Evolutionary conservation across 2,797 vertebrate species (phyloP), one percentile per base, ranked within the genome.

Genomic region (Cryptoblepharus egeriae): DNA sequence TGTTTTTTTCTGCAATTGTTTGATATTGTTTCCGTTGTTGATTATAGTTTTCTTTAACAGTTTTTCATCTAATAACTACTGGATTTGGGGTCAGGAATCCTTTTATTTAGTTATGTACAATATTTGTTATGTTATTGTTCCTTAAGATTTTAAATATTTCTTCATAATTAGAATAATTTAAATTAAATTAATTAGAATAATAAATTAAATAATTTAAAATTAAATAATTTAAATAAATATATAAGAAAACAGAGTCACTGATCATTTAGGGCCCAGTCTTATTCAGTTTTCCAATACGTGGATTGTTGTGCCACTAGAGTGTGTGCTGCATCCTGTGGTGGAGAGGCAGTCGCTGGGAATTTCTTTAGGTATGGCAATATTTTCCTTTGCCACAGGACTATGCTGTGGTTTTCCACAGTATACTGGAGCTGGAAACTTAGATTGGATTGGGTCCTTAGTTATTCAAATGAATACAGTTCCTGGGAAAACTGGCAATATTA

Each of bases 91-190:
- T 71, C 39, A 39, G 24, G 22, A 55, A 52, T 80, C 13, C 9
- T 1, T n/a, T n/a, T 72, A 30, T 90, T 89, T 83, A 85, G 74
- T 76, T 88, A 68, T 5, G 64, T 83, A 39, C 24, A 77, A 26
- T 77, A 79, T 70, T 68, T 88, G 79, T 69, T 35, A 55, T 80
- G 24, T 64, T 1, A 1, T 0, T 82, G 37, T 85, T 80, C 16
- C 8, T 4, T 83, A n/a, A 80, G 71, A 39, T 26, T 83, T 78
- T 84, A 86, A 45, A 77, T 76, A 1, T 28, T 75, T 49, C 37
- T 79, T 22, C 82, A 0, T 22, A 61, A 37, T 85, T 78, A 55
- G 39, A 42, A 18, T 30, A 60, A 24, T 60, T 42, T 79, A 58
- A 57, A 58, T 3, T 79, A 58, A 57, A 58, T 3, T 22, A 61